Conservation (phyloP, 2,888 invertebrate genomes). For the Camptogramma bilineatum region DNA sequence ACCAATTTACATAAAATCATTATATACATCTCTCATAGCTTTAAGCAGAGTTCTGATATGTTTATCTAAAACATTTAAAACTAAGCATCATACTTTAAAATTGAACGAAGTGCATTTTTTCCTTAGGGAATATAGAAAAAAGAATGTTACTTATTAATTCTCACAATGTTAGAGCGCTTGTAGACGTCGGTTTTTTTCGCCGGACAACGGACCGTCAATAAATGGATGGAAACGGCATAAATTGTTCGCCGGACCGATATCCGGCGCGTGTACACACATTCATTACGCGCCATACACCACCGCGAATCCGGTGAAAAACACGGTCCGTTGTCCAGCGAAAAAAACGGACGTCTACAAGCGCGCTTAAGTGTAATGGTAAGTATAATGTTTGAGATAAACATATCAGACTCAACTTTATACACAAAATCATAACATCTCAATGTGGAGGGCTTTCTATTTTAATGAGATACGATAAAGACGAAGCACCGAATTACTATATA, state of each 20-base stretch:
- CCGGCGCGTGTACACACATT: too few species aligned
- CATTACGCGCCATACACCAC: too few species aligned
- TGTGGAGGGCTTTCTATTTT: constrained; percentile 83
- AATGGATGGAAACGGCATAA: too few species aligned
- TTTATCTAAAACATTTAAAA: constrained; percentile 6
- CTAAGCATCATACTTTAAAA: background rate
- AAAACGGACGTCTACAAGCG: too few species aligned
- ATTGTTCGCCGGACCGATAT: too few species aligned
- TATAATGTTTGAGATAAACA: constrained; percentile 8
- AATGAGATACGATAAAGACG: constrained; percentile 73
- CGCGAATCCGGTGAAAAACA: too few species aligned
- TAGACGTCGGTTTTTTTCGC: too few species aligned
- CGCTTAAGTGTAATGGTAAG: background rate
- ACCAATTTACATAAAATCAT: constrained; percentile 84
- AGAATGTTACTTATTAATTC: background rate
- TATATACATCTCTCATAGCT: constrained; percentile 84
- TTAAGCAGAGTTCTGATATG: constrained; percentile 47
- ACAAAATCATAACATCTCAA: constrained; percentile 81
- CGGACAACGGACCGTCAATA: too few species aligned
- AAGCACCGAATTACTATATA: constrained; percentile 83
- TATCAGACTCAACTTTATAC: constrained; percentile 55
- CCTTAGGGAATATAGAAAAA: background rate
- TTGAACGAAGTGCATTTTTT: background rate
- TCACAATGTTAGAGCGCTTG: background rate
- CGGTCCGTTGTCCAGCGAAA: too few species aligned